phyloP scores from a whole-genome alignment of 2,797 vertebrate genomes.

The Buphagus erythrorhynchus region DNA sequence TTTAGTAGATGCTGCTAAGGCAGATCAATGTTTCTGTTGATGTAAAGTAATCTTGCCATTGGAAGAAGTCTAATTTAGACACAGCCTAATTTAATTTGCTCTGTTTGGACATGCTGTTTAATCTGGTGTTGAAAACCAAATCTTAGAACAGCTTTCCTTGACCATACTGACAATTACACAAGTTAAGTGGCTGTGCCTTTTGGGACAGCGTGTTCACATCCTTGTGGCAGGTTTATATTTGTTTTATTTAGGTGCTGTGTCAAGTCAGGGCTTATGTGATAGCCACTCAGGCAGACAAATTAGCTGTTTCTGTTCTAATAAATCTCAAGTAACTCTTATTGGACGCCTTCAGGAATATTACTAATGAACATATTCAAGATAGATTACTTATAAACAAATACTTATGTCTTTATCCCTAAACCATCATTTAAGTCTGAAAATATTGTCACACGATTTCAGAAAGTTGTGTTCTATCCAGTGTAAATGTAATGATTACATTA shows the following conservation, averaged over 20 bases:
- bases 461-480: conserved; percentile 34
- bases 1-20: conserved; percentile 20
- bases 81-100: conserved; percentile 77
- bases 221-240: conserved; percentile 63
- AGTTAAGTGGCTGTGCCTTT: conserved; percentile 59
- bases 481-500: conserved; percentile 65
- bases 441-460: conserved; percentile 42
- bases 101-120: conserved; percentile 72
- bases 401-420: conserved; percentile 57
- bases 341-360: conserved; percentile 51
- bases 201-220: conserved; percentile 29
- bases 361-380: conserved; percentile 60
- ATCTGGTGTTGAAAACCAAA: conserved; percentile 67
- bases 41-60: conserved; percentile 61
- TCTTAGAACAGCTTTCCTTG: conserved; percentile 65
- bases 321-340: conserved; percentile 65
- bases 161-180: conserved; percentile 61
- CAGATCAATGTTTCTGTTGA: conserved; percentile 58
- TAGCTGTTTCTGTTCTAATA: conserved; percentile 69
- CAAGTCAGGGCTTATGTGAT: conserved; percentile 58
- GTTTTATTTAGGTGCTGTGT: conserved; percentile 70
- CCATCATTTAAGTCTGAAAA: conserved; percentile 56
- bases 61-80: conserved; percentile 75
- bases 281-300: conserved; percentile 60
- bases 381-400: conserved; percentile 65